Percentiles rank a stretch among this genome's conserved stretches.
Conservation (phyloP, 2,113 vertebrate genomes). For the Myotis yumanensis region DNA sequence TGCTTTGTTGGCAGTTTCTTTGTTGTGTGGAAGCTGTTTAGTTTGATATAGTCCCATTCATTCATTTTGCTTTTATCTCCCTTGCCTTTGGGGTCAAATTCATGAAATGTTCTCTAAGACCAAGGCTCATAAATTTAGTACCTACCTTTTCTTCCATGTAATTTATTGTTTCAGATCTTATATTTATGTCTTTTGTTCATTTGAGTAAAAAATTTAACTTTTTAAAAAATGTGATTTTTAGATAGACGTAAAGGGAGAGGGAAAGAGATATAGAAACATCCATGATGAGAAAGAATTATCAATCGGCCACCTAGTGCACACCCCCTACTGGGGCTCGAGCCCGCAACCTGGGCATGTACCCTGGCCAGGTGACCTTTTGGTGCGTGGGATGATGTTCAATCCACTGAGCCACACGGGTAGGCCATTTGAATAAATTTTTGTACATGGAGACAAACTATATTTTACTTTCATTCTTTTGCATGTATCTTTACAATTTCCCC, state of each 20-base stretch:
- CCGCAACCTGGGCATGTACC: too few relatives aligned
- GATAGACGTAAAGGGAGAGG: too few relatives aligned
- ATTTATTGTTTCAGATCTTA: not conserved
- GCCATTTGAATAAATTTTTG: not conserved
- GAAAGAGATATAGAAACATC: too few relatives aligned
- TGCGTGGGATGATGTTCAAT: too few relatives aligned
- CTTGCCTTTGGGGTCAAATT: not conserved
- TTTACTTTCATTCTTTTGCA: not conserved
- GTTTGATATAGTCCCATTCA: not conserved
- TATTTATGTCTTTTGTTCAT: not conserved
- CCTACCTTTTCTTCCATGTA: not conserved
- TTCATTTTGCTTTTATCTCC: not conserved
- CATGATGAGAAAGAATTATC: too few relatives aligned
- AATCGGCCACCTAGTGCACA: too few relatives aligned
- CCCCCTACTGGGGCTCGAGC: too few relatives aligned
- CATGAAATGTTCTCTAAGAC: not conserved
- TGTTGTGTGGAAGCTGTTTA: not conserved
- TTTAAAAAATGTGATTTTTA: too few relatives aligned
- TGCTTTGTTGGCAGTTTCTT: not conserved
- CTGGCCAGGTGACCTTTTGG: too few relatives aligned
- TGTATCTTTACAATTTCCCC: not conserved
- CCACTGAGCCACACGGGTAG: too few relatives aligned
- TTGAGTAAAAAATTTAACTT: not conserved
- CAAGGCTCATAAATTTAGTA: not conserved
- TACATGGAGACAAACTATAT: not conserved